Conservation (phyloP, 1,140 invertebrate species). For the Tenebrio molitor region DNA sequence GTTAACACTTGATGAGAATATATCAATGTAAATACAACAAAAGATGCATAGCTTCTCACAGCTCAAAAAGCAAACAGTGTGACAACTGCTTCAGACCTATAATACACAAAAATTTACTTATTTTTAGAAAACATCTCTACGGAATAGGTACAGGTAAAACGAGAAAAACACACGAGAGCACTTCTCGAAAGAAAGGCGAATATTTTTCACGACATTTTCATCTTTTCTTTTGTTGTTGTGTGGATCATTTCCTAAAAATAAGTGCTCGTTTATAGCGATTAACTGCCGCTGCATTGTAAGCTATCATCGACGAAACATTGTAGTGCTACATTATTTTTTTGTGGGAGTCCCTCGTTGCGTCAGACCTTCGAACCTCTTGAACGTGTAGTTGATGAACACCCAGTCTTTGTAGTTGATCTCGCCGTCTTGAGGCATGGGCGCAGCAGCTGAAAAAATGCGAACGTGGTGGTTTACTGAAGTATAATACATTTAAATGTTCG, state of each 20-base stretch:
- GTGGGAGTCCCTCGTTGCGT: constrained; percentile 87
- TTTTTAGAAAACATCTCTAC: constrained; percentile 58
- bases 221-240: not conserved
- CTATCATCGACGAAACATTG: constrained; percentile 47
- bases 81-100: constrained; percentile 62
- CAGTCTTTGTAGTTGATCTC: constrained; percentile 95
- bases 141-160: constrained; percentile 34
- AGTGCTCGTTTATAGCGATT: constrained; percentile 48
- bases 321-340: constrained; percentile 74
- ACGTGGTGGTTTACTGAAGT: constrained; percentile 4
- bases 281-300: constrained; percentile 44
- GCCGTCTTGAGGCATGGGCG: constrained; percentile 84
- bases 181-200: not conserved
- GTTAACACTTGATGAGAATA: constrained; percentile 19
- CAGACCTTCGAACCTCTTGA: constrained; percentile 97
- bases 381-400: constrained; percentile 99
- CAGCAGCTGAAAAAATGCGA: constrained; percentile 79
- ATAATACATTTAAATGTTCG: too few species aligned
- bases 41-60: constrained; percentile 60
- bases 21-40: constrained; percentile 52
- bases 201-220: constrained; percentile 13
- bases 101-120: constrained; percentile 57
- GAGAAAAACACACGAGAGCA: constrained; percentile 45
- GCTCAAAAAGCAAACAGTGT: constrained; percentile 60
- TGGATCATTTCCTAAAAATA: constrained; percentile 59